A percentile compares a stretch with the other conserved stretches of the same genome.
Conservation (phyloP, 2,888 invertebrate species). For the Alloscopus bannaensis region DNA sequence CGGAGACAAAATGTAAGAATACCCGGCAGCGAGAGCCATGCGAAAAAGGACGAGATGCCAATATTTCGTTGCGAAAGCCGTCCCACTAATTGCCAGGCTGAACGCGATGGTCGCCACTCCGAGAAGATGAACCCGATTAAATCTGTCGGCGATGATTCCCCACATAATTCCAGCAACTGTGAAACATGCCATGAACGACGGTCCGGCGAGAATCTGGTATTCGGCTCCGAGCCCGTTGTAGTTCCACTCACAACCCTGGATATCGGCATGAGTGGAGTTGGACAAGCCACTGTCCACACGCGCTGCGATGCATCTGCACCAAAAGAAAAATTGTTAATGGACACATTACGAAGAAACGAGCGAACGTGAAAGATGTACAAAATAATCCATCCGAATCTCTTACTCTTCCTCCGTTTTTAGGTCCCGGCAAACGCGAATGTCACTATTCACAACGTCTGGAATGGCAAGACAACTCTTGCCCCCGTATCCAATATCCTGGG, state of each 20-base stretch:
- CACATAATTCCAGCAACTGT: constrained; percentile 91
- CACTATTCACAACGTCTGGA: constrained; percentile 78
- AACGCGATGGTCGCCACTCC: constrained; percentile 87
- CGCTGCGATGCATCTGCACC: constrained; percentile 76
- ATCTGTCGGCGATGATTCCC: constrained; percentile 87
- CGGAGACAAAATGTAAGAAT: constrained; percentile 73
- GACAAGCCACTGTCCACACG: constrained; percentile 73
- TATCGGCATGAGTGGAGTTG: constrained; percentile 64
- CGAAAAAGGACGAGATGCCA: constrained; percentile 92
- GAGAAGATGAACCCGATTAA: constrained; percentile 82
- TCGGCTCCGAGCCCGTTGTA: constrained; percentile 94
- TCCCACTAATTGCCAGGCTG: constrained; percentile 88
- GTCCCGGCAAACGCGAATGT: constrained; percentile 79
- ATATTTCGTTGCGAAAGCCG: constrained; percentile 88
- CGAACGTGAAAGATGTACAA: background rate
- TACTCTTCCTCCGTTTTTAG: constrained; percentile 79
- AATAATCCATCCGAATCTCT: background rate
- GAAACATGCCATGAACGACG: constrained; percentile 93
- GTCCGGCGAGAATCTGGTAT: constrained; percentile 94
- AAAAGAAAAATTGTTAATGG: constrained; percentile 12
- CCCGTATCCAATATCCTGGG: constrained; percentile 89
- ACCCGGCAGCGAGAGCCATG: constrained; percentile 91
- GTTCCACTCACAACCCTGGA: constrained; percentile 91
- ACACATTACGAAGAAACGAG: background rate
- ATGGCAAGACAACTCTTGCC: constrained; percentile 90